Evolutionary conservation across 2,797 vertebrate genomes (phyloP), one percentile per base, ranked within the genome.

Genomic region (Xiphorhynchus erythropygius): DNA sequence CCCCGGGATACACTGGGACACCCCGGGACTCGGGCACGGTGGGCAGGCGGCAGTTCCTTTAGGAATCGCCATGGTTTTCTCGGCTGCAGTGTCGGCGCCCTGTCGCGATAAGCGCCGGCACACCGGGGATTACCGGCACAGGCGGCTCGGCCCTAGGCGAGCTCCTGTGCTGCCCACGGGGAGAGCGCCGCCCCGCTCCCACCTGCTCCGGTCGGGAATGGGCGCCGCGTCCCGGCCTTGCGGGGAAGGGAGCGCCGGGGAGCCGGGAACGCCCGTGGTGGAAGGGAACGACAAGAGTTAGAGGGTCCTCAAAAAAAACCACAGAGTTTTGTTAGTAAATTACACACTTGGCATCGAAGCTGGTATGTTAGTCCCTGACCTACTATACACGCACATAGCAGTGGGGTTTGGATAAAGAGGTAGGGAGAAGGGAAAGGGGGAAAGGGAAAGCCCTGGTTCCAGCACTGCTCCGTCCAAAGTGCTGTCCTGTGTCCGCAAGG

Each of bases 21-120:
- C 24, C 7, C 13, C 47, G 47, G 47, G 8, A 14, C 24, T 52
- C 9, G 59, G 18, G 37, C 25, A 13, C 57, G 18, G 12, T 7
- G 8, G 11, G 8, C 7, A 9, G 13, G 37, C 28, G 7, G 30
- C 30, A 10, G 9, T 10, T n/a, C 5, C 2, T 0, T 3, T 1
- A 8, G 28, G 9, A 2, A 0, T 9, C 3, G 23, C 3, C 0
- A 10, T 11, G 21, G 2, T 21, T 47, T 25, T 2, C 8, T 1
- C 3, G 1, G 27, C 8, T 9, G 1, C 4, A 12, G 11, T 2
- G 17, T 16, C 6, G 3, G 60, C 1, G 0, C 1, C 12, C 5
- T 5, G 44, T 13, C 10, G 37, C 17, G 37, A 42, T 37, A 6
- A 30, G 42, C 22, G 3, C 9, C 7, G 13, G 17, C 5, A 10